Base-by-base conservation (phyloP, 2,888 invertebrate genomes). In the Cheilosia vernalis region DNA sequence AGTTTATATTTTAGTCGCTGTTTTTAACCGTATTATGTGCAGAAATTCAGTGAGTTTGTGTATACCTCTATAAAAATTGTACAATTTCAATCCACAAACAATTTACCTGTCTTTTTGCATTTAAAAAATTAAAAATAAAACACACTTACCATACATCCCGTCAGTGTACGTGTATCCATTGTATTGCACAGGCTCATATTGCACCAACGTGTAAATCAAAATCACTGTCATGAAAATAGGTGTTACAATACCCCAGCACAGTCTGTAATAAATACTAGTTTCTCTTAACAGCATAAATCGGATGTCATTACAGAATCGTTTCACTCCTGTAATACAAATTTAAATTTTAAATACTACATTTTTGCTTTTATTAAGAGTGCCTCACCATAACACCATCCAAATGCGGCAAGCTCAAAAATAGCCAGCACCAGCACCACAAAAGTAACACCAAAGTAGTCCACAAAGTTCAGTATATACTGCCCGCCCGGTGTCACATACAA, bases 221-320 rank as follows among this genome's bases (percentile, higher is more conserved):
- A 97, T 96, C 5, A 93, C 90, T 6, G 94, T 90, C 93, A 97
- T 94, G 84, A 96, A 92, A 0, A 93, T 89, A 0, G 97, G 97
- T 4, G 96, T 96, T 64, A 96, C 92, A 21, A 96, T 63, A 0
- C 94, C 94, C 97, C 97, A 97, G 87, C 96, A 96, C 47, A 96
- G 87, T 81, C 96, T 94, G 95, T 97, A 97, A 90, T 96, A 97
- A n/a, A 94, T 88, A 0, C 95, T 89, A 0, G 92, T 92, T 89
- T 94, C 94, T 27, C 93, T 93, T 58, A 95, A 94, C 88, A 96
- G 90, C 97, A 97, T 97, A 90, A 95, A 97, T 89, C 96, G 95
- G n/a, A 96, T 92, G 89, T 97, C 97, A 30, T 93, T 91, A 83
- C 95, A 94, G 77, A 96, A 93, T 58, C 95, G 94, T 79, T 94